Conservation (phyloP, 2,113 vertebrate species). For the Sander lucioperca region DNA sequence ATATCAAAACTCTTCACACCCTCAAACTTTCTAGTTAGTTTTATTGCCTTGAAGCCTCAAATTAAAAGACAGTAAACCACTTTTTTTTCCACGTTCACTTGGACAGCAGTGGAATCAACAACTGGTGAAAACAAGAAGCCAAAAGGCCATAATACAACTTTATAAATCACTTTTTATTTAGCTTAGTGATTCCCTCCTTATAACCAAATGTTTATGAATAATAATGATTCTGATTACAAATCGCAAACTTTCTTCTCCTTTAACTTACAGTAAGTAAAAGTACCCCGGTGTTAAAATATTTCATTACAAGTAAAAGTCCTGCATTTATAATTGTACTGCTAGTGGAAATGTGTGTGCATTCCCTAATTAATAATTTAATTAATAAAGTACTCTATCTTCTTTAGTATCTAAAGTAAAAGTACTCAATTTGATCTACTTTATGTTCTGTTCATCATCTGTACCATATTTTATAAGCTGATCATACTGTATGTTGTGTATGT, state of each 20-base stretch:
- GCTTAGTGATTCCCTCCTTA: background rate
- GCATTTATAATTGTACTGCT: background rate
- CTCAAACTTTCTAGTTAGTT: slow-evolving; percentile 32
- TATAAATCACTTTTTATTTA: background rate
- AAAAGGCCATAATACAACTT: slow-evolving; percentile 5
- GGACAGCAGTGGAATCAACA: slow-evolving; percentile 16
- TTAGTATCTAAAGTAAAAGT: too few relatives aligned
- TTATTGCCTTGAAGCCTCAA: slow-evolving; percentile 42
- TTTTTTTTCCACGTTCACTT: background rate
- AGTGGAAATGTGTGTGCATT: background rate
- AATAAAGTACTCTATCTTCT: background rate
- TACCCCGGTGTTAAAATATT: background rate
- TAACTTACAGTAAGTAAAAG: background rate
- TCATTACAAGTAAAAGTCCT: background rate
- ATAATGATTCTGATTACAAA: background rate
- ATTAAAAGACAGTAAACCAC: slow-evolving; percentile 48
- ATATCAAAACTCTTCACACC: slow-evolving; percentile 33
- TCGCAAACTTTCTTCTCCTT: background rate
- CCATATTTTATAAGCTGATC: background rate
- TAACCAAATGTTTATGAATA: background rate
- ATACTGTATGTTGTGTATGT: background rate
- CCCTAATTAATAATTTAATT: background rate
- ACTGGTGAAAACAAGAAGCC: slow-evolving; percentile 30
- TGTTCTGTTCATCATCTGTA: too few relatives aligned
- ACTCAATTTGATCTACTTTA: background rate